Conservation (phyloP, 2,797 vertebrate species). For the Buceros bicornis region DNA sequence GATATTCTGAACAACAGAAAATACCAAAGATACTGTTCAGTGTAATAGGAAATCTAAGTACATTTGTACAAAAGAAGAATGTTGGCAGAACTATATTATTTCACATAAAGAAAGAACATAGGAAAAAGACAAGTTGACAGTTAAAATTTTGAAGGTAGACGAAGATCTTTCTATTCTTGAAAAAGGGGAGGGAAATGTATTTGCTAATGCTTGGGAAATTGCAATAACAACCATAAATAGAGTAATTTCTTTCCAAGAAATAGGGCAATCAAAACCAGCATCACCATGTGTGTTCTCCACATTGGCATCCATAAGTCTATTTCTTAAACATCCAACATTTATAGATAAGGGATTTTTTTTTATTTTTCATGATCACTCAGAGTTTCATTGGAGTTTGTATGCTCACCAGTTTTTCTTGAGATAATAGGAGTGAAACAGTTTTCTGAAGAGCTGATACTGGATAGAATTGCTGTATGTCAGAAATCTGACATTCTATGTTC, state of each 20-base stretch:
- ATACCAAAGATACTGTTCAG: not conserved
- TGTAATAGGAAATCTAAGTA: not conserved
- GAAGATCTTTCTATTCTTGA: not conserved
- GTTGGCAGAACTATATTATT: not conserved
- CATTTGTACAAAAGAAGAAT: not conserved
- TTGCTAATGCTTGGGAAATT: not conserved
- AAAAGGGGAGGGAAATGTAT: not conserved
- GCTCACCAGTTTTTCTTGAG: not conserved
- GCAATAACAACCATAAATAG: fast-evolving
- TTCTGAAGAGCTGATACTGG: not conserved
- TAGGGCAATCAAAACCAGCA: not conserved
- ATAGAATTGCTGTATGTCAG: not conserved
- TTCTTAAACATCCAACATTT: not conserved
- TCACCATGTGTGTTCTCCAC: not conserved
- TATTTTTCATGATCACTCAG: not conserved
- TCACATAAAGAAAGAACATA: not conserved
- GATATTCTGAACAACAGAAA: not conserved
- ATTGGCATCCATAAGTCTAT: not conserved
- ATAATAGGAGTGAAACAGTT: not conserved
- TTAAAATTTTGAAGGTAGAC: not conserved
- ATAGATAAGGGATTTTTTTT: not conserved
- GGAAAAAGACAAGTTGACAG: not conserved
- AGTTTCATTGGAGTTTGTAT: not conserved
- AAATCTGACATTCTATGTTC: not conserved
- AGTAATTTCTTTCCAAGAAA: not conserved